Percentiles rank a stretch among this genome's conserved stretches.
Evolutionary conservation across 2,888 invertebrate species (phyloP).

Genomic region (Pachymerium ferrugineum): DNA sequence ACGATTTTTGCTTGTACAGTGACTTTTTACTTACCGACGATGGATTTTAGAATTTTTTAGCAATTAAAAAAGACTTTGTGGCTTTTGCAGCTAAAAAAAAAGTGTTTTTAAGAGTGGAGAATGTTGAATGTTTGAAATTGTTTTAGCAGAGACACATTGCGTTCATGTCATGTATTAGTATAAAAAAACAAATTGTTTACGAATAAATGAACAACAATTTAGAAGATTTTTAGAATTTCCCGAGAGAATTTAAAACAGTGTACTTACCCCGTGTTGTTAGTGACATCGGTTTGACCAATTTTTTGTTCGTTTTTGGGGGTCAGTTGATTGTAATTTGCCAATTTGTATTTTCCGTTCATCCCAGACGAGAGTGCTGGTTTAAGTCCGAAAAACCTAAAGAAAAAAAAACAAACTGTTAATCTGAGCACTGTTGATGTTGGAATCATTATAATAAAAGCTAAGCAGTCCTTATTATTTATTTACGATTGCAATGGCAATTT

Average conservation of each 20-base stretch:
- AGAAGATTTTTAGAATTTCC: background rate
- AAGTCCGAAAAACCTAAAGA: too few relatives aligned
- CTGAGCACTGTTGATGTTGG: constrained; percentile 21
- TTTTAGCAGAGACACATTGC: background rate
- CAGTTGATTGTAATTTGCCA: background rate
- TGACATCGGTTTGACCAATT: background rate
- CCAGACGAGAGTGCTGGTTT: background rate
- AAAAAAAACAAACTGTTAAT: background rate
- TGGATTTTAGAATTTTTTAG: too few relatives aligned
- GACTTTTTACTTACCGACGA: too few relatives aligned
- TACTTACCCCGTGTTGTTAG: background rate
- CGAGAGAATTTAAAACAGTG: background rate
- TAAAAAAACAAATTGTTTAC: too few relatives aligned
- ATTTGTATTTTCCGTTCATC: background rate
- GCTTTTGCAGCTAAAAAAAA: background rate
- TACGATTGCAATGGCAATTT: too few relatives aligned
- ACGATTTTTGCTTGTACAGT: too few relatives aligned
- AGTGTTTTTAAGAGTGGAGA: background rate
- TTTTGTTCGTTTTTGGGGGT: background rate
- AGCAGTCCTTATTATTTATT: constrained; percentile 16
- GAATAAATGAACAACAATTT: background rate
- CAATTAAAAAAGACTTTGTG: too few relatives aligned
- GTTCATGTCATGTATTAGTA: background rate
- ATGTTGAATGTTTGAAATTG: background rate
- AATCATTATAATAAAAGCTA: constrained; percentile 7